Evolutionary conservation across 2,113 vertebrate genomes (phyloP).

Genomic region (Cathartes aura): DNA sequence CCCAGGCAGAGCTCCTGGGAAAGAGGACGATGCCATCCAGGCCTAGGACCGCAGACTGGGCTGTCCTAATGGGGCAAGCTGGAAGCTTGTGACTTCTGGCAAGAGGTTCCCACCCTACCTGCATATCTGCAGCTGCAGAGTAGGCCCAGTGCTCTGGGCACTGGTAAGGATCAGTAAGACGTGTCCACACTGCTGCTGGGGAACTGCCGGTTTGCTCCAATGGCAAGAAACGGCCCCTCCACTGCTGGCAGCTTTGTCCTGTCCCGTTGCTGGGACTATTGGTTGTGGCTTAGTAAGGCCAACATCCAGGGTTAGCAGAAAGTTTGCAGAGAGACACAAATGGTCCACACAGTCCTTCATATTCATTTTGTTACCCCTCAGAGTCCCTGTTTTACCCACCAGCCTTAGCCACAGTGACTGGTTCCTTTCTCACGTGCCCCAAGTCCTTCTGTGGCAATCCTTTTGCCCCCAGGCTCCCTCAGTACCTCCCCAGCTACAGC

Average conservation of each 20-base stretch:
- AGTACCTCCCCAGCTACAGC: not conserved
- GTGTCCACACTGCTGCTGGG: not conserved
- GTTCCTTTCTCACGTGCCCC: not conserved
- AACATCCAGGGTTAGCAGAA: not conserved
- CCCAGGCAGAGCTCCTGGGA: not conserved
- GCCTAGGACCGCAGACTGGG: not conserved
- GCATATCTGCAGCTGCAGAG: not conserved
- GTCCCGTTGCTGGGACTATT: too few relatives aligned
- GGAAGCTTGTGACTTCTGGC: not conserved
- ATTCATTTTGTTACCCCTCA: not conserved
- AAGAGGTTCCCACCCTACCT: not conserved
- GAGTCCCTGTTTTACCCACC: not conserved
- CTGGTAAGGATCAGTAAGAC: not conserved
- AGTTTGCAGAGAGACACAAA: not conserved
- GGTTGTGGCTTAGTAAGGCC: not conserved
- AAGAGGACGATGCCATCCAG: not conserved
- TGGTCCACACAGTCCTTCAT: not conserved
- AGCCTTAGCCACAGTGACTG: not conserved
- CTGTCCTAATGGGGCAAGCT: not conserved
- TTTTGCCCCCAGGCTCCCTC: not conserved
- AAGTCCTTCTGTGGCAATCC: not conserved
- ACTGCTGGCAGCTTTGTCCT: not conserved
- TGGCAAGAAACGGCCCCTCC: not conserved
- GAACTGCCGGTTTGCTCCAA: not conserved
- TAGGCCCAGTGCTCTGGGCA: too few relatives aligned